These are phyloP conservation scores for Ernsta delagoae DNA, from an alignment of 2,888 invertebrate genomes.

Conservation along the genomic window DNA sequence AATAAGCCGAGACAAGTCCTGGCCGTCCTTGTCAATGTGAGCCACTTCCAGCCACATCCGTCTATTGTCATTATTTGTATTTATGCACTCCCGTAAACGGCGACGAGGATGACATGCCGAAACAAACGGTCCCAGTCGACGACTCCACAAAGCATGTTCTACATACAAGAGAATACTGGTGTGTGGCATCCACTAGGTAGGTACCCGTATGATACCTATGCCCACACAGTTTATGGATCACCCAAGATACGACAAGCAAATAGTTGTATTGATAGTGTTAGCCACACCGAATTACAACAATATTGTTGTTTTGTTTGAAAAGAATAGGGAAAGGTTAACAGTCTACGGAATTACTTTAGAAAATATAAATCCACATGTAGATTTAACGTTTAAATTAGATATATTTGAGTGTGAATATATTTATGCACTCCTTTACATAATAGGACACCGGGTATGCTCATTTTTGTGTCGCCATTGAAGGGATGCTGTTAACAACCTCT, in stretches of 20 bases:
- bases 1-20: constrained; percentile 80
- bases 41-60: constrained; percentile 84
- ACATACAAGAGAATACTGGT: constrained; percentile 1
- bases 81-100: constrained; percentile 76
- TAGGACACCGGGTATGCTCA: constrained; percentile 80
- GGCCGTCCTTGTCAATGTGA: constrained; percentile 85
- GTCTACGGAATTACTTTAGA: too few species aligned
- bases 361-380: too few species aligned
- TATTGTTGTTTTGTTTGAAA: too few species aligned
- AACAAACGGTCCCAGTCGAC: constrained; percentile 40
- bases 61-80: constrained; percentile 83
- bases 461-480: constrained; percentile 78
- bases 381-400: too few species aligned
- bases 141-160: neutral
- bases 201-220: neutral
- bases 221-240: constrained; percentile 1
- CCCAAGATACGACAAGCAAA: neutral
- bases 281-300: too few species aligned
- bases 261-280: neutral
- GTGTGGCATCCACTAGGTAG: neutral
- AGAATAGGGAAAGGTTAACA: too few species aligned
- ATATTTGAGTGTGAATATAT: constrained; percentile 72
- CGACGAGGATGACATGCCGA: constrained; percentile 68
- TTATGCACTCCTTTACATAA: constrained; percentile 69
- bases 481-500: constrained; percentile 83